Base-by-base conservation (phyloP, 2,113 vertebrate genomes). In the Capreolus pygargus region DNA sequence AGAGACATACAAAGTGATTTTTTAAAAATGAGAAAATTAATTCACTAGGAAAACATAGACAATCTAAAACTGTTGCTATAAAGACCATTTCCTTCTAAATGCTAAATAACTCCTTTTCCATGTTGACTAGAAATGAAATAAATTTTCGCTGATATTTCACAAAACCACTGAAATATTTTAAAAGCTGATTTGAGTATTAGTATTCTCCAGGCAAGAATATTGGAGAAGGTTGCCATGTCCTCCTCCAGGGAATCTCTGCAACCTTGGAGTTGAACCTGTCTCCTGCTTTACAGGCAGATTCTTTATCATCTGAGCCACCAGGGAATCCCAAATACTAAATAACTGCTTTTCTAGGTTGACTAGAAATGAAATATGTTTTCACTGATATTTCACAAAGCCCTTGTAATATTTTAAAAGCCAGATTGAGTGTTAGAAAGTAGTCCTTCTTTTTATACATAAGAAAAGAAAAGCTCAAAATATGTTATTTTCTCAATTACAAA, bases 91-190 rank as follows among this genome's bases (percentile, higher is more conserved):
- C 81, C 9, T 60, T 13, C 25, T 3, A 36, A 86, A 39, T 76
- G 86, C 8, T 57, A 33, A 93, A 6, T 58, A 79, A 2, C 50
- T 94, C 7, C 25, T 70, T 76, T 87, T 60, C n/a, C 78, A 25
- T 52, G 15, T 19, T 67, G 7, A 12, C n/a, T 94, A 25, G 15
- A 27, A 14, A 78, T 4, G 19, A 90, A 92, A 86, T 64, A 11
- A 9, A n/a, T 47, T 92, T 91, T 82, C 39, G 27, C 25, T 55
- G 1, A 5, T 79, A 57, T 54, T 89, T 84, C 21, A 74, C 3
- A 60, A 91, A 67, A 79, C 36, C 30, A 67, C 36, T 25, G 39
- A 81, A 76, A 21, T 92, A 55, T 94, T 89, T 89, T 61, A 14
- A 92, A 87, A 89, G 1, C 8, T n/a, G 11, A 6, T 39, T 74